Base-by-base conservation (phyloP, 2,888 invertebrate species). In the Cephus runcator region DNA sequence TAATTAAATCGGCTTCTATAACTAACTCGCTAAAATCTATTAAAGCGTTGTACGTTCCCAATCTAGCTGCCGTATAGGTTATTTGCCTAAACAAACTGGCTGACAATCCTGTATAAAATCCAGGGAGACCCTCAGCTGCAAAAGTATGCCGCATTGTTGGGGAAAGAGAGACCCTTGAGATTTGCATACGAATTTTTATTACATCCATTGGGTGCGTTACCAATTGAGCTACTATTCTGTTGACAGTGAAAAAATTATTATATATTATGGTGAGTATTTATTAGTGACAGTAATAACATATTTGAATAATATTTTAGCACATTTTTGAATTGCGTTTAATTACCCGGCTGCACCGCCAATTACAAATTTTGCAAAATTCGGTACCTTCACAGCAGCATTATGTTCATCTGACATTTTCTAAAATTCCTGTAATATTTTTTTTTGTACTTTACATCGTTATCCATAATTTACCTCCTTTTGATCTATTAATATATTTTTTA, bases 161-260 rank as follows among this genome's bases (percentile, higher is more conserved):
- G 34, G 9, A 12, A 12, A 87, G 76, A 12, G 82, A 76, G 1
- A 9, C 73, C 12, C 69, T 80, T 82, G 93, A 93, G 73, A 95
- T 89, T 89, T 95, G 95, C 95, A 95, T 95, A 75, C 94, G 92
- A 87, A 94, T 94, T 89, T 95, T 95, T 1, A 95, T 92, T 78
- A 95, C 89, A 89, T 95, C 95, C 84, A 95, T 88, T 0, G 95
- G 95, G 87, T 95, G 95, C n/a, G 94, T 94, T 87, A 93, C 91
- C 34, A 90, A 84, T 23, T 86, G 87, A 12, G 81, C 87, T 4
- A 76, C 33, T 23, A 79, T 56, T 35, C 87, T 87, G 69, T 35
- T 6, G 15, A 3, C 11, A 34, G 75, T 30, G 73, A 56, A 23
- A 9, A 23, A 56, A 56, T 23, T 23, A 56, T 56, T 23, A 56